Conservation (phyloP, 2,888 invertebrate species). For the Athripsodes cinereus region DNA sequence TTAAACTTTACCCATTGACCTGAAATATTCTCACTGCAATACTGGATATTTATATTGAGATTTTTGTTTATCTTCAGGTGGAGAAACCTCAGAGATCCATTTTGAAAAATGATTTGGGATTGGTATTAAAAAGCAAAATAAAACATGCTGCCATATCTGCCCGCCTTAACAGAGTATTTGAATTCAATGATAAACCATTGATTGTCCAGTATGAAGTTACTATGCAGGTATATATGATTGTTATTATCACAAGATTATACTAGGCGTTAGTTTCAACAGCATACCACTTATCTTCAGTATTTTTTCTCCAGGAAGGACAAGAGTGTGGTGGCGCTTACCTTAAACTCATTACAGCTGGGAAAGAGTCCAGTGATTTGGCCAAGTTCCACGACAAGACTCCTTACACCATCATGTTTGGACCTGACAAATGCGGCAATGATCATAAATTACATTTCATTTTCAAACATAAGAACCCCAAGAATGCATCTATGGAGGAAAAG, state of each 20-base stretch:
- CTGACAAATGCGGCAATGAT: conserved; percentile 97
- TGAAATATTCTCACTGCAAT: no score
- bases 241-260: no score
- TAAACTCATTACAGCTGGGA: conserved; percentile 77
- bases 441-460: conserved; percentile 92
- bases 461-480: conserved; percentile 89
- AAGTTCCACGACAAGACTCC: conserved; percentile 93
- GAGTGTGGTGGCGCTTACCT: conserved; percentile 98
- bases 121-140: conserved; percentile 90
- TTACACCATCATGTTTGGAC: conserved; percentile 99
- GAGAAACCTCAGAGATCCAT: conserved; percentile 73
- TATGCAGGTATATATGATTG: conserved; percentile 53
- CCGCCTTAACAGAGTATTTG: conserved; percentile 69
- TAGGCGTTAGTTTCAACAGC: no score
- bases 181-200: conserved; percentile 74
- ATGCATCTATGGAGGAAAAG: conserved; percentile 86
- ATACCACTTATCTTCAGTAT: neutral
- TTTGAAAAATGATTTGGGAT: conserved; percentile 76
- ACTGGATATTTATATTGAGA: conserved; percentile 12
- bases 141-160: conserved; percentile 93
- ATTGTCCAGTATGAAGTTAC: conserved; percentile 92
- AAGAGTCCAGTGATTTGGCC: conserved; percentile 63
- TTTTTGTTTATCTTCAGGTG: conserved; percentile 38
- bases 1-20: neutral
- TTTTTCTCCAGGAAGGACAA: conserved; percentile 74